phyloP scores from a whole-genome alignment of 1,140 invertebrate genomes.

The Scaptomyza pallida region DNA sequence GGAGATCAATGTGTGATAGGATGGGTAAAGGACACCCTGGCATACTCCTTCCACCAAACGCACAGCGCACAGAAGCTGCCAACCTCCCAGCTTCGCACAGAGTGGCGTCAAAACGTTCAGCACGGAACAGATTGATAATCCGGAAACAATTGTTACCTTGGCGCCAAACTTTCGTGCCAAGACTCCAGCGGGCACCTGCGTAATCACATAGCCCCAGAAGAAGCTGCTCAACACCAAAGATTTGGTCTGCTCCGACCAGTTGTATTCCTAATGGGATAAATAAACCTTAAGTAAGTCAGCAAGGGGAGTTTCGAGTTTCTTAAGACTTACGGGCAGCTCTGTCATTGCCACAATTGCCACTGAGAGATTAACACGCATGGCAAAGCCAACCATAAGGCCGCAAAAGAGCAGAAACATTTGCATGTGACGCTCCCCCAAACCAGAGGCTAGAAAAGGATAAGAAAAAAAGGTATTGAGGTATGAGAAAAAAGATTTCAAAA shows the following conservation, averaged over 20 bases:
- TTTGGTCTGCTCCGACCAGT: slow-evolving; percentile 85
- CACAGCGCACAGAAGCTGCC: slow-evolving; percentile 86
- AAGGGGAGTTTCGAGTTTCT: background rate
- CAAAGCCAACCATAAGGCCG: slow-evolving; percentile 86
- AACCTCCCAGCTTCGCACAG: slow-evolving; percentile 84
- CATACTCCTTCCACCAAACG: slow-evolving; percentile 90
- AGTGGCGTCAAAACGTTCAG: slow-evolving; percentile 85
- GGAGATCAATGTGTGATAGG: slow-evolving; percentile 90
- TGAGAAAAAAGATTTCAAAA: too few species aligned
- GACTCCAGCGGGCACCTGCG: slow-evolving; percentile 88
- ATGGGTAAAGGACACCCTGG: slow-evolving; percentile 92
- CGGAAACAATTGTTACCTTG: slow-evolving; percentile 86
- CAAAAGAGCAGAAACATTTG: slow-evolving; percentile 88
- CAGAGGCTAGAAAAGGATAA: slow-evolving; percentile 42
- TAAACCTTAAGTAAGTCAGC: background rate
- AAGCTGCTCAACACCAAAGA: slow-evolving; percentile 87
- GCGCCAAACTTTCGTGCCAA: slow-evolving; percentile 88
- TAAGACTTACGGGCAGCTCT: slow-evolving; percentile 69
- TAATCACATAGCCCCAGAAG: slow-evolving; percentile 86
- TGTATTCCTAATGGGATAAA: slow-evolving; percentile 83
- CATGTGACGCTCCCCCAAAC: slow-evolving; percentile 87
- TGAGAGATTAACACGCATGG: slow-evolving; percentile 87
- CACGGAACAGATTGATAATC: slow-evolving; percentile 84
- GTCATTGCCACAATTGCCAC: slow-evolving; percentile 86
- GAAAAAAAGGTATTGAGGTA: background rate